Percentiles rank a stretch among this genome's conserved stretches.
Evolutionary conservation across 2,113 vertebrate species (phyloP).

Genomic region (Solenodon paradoxus): DNA sequence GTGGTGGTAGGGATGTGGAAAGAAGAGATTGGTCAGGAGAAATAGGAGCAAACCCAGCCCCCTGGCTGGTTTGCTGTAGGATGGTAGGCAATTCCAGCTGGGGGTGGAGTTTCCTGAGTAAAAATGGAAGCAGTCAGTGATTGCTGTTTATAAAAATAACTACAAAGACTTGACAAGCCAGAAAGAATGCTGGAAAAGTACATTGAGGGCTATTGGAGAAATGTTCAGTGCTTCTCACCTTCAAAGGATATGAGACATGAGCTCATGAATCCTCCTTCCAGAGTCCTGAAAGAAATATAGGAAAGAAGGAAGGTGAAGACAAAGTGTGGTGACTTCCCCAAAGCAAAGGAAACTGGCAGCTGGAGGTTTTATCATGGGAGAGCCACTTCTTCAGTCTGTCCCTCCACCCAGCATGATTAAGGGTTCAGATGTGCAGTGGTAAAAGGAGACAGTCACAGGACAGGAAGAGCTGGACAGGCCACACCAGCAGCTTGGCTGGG

Average conservation of each 20-base stretch:
- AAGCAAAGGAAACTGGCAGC: background rate
- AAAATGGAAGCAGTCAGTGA: slow-evolving; percentile 74
- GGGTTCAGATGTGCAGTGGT: background rate
- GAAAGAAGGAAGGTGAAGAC: background rate
- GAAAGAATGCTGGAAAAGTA: slow-evolving; percentile 75
- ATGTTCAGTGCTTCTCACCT: slow-evolving; percentile 69
- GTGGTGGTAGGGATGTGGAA: background rate
- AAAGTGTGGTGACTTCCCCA: background rate
- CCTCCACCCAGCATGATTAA: background rate
- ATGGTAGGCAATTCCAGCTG: background rate
- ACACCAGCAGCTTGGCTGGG: background rate
- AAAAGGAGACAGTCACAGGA: background rate
- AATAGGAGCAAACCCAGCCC: background rate
- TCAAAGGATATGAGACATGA: slow-evolving; percentile 72
- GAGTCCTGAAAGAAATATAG: background rate
- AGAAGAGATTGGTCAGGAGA: background rate
- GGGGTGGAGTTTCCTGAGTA: slow-evolving; percentile 65
- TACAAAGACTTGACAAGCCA: slow-evolving; percentile 75
- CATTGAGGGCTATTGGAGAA: slow-evolving; percentile 71
- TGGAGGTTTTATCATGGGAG: background rate
- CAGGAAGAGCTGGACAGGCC: background rate
- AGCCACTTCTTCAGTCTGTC: background rate
- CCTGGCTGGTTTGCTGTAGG: background rate
- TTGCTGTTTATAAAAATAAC: slow-evolving; percentile 75
- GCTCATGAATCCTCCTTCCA: slow-evolving; percentile 56